Evolutionary conservation across 2,113 vertebrate species (phyloP), one percentile per base, ranked within the genome.

Genomic region (Saiga tatarica): DNA sequence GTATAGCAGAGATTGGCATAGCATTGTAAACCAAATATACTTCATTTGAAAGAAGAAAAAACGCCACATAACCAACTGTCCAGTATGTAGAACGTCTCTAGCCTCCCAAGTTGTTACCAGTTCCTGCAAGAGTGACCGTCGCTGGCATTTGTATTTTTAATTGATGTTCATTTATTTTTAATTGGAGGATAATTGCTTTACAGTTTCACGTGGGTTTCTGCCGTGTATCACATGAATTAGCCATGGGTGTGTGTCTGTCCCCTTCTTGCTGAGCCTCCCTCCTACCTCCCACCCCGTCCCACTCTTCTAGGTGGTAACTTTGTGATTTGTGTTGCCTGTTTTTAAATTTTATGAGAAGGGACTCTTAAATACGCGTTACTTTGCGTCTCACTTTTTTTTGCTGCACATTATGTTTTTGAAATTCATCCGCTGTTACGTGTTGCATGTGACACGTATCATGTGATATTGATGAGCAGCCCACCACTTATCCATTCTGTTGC

Each of bases 141-240:
- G 21, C 47, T 92, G 82, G 88, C 15, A 25, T 15, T 59, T 85
- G 4, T 55, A 7, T 26, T 42, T 25, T 42, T 7, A 25, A 7
- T 42, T 76, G 10, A 36, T 21, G 36, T 36, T 67, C 33, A 36
- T 36, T 10, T 55, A 3, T 26, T 42, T 42, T 26, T 39, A 25
- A 13, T 25, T 76, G 71, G 67, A 71, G n/a, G 67, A 42, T 76
- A 7, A 6, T 26, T 26, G 71, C 71, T 25, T 26, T 23, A 1
- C 71, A 25, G 23, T 3, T 39, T 3, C 7, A 1, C 3, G 12
- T 25, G 25, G 71, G 36, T 26, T 25, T 42, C 71, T 74, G 71
- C 21, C 21, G 0, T 14, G 10, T 7, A 0, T 42, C 71, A 25
- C 10, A 0, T 42, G 36, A 13, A 1, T 14, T 12, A 14, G 71